A percentile compares a stretch with the other conserved stretches of the same genome.
Conservation (phyloP, 2,888 invertebrate genomes). For the Oasisia sp. region DNA sequence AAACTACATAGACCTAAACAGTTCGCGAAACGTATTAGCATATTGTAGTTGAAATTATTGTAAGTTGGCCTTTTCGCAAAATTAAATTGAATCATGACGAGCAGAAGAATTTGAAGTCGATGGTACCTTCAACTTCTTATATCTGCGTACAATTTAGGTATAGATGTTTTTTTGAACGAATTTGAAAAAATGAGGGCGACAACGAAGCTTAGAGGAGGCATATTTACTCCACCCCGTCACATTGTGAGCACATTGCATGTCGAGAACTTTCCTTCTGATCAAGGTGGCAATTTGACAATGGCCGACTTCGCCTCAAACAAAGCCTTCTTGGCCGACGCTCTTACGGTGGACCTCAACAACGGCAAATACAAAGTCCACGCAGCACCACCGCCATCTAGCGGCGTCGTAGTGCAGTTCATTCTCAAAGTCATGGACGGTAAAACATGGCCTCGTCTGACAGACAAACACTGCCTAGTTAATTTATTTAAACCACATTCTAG, state of each 20-base stretch:
- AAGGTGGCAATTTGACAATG: constrained; percentile 42
- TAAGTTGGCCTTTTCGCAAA: too few relatives aligned
- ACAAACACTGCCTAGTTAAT: not conserved
- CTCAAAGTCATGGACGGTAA: constrained; percentile 36
- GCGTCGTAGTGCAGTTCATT: constrained; percentile 39
- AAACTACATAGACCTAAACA: too few relatives aligned
- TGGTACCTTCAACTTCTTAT: too few relatives aligned
- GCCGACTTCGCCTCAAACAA: constrained; percentile 37
- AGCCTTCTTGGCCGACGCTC: constrained; percentile 28
- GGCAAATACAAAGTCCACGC: constrained; percentile 32
- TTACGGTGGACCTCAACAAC: constrained; percentile 28
- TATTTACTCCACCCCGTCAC: too few relatives aligned
- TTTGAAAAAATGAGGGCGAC: constrained; percentile 19
- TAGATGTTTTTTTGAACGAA: not conserved
- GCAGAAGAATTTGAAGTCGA: too few relatives aligned
- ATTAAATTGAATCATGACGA: too few relatives aligned
- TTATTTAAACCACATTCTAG: not conserved
- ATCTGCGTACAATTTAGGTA: too few relatives aligned
- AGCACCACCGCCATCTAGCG: constrained; percentile 40
- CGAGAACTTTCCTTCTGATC: not conserved
- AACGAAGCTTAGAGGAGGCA: too few relatives aligned
- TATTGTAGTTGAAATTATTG: too few relatives aligned
- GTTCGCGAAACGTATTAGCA: too few relatives aligned
- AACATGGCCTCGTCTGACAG: constrained; percentile 29
- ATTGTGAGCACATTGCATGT: not conserved